Evolutionary conservation across 2,113 vertebrate species (phyloP).

Genomic region (Campylomormyrus tamandua): DNA sequence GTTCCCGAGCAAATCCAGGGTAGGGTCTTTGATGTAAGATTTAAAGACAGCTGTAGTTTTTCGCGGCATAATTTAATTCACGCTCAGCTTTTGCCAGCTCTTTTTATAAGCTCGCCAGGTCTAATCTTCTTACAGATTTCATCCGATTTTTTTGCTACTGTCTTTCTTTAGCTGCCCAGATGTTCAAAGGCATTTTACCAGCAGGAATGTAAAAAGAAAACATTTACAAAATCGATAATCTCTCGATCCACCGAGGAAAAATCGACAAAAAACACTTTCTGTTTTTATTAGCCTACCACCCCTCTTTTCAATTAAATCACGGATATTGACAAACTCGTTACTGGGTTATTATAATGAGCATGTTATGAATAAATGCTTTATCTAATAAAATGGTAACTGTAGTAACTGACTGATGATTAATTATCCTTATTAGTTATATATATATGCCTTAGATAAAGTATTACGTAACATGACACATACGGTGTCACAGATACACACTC

Average conservation of each 20-base stretch:
- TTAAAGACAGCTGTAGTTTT: conserved; percentile 15
- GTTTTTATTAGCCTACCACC: background rate
- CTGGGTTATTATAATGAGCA: background rate
- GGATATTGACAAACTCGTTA: background rate
- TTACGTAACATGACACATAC: background rate
- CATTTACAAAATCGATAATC: background rate
- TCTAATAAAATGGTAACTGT: background rate
- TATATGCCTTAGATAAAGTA: background rate
- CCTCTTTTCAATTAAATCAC: background rate
- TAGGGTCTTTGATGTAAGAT: background rate
- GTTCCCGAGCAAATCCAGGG: background rate
- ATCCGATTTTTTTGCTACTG: conserved; percentile 30
- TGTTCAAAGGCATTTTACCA: conserved; percentile 28
- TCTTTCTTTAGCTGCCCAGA: conserved; percentile 34
- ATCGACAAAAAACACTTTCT: background rate
- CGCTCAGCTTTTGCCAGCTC: conserved; percentile 26
- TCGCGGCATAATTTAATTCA: conserved; percentile 32
- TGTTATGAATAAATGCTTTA: background rate
- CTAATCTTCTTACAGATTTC: conserved; percentile 42
- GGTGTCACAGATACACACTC: background rate
- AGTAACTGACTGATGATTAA: background rate
- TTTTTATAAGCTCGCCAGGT: conserved; percentile 28
- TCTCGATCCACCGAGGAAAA: background rate
- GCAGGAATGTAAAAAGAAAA: background rate
- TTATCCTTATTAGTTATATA: background rate